Conservation (phyloP, 2,888 invertebrate genomes). For the Cryptocheilus praepositus region DNA sequence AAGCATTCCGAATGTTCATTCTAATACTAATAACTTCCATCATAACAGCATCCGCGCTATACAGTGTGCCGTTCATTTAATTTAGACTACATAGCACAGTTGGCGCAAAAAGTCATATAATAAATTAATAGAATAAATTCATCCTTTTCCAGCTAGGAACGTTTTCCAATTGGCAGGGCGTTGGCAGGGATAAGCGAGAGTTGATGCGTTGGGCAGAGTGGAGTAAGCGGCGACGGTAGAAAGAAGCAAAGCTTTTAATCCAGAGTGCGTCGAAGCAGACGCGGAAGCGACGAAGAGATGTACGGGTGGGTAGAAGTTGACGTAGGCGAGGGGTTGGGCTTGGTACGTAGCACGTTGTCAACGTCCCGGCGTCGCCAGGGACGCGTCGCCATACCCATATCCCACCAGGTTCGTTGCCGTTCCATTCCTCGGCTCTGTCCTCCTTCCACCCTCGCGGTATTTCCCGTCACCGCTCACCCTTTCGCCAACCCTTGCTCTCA, state of each 20-base stretch:
- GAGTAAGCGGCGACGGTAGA: background rate
- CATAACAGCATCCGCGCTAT: too few relatives aligned
- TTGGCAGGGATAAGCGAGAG: background rate
- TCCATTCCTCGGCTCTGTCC: constrained; percentile 25
- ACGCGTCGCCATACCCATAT: constrained; percentile 56
- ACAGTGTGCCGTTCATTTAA: too few relatives aligned
- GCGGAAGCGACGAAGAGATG: constrained; percentile 51
- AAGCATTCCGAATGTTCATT: too few relatives aligned
- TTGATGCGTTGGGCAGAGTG: background rate
- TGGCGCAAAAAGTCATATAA: too few relatives aligned
- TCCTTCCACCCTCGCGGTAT: constrained; percentile 11
- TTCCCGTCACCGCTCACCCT: constrained; percentile 28
- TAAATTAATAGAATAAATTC: too few relatives aligned
- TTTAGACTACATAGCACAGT: too few relatives aligned
- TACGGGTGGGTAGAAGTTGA: constrained; percentile 42
- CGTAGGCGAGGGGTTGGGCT: constrained; percentile 33
- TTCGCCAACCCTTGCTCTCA: constrained; percentile 27
- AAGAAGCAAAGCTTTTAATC: constrained; percentile 53
- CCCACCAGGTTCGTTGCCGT: constrained; percentile 54
- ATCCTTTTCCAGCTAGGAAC: background rate
- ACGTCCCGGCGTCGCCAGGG: constrained; percentile 63
- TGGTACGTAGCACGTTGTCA: constrained; percentile 47
- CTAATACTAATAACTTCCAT: too few relatives aligned
- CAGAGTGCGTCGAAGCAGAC: constrained; percentile 59
- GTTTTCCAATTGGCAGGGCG: background rate